Evolutionary conservation across 2,113 vertebrate species (phyloP), one percentile per base, ranked within the genome.

Genomic region (Rhinoderma darwinii): DNA sequence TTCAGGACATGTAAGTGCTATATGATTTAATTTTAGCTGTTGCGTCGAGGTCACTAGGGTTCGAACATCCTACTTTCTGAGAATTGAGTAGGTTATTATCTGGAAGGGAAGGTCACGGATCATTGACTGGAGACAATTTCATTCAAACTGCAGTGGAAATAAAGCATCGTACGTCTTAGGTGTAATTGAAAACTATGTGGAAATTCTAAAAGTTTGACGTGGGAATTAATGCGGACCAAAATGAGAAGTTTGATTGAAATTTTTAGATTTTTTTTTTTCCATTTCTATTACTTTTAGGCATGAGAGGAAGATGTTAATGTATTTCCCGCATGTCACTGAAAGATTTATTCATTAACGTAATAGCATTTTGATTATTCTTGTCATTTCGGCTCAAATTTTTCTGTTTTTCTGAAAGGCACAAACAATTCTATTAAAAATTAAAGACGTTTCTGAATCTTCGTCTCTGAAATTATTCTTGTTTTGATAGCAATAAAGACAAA

Each of bases 21-120:
- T n/a, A 68, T 54, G 20, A 86, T 86, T 79, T 66, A 61, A 86
- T 79, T 86, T 86, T 44, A 86, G 27, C 61, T 86, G 27, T 20
- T 41, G 61, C 8, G 10, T 25, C 27, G 30, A 70, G 75, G 76
- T 86, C 61, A 79, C 30, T 20, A 5, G 61, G 44, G 75, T 66
- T 54, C 25, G 32, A 70, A 70, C 32, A 68, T 50, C 30, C 75
- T 54, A 5, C 30, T 79, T 51, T 84, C 59, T 59, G 30, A 59
- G 61, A 79, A 78, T 70, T 78, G 59, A 86, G 75, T 68, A 44
- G 44, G 84, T 86, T 80, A 86, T 80, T 79, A 86, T 79, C 75
- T 70, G 39, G 17, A 86, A 43, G 51, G 39, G 39, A 75, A 86
- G 22, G 84, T 70, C 44, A 41, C 6, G 14, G 84, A 41, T 86